Evolutionary conservation across 2,113 vertebrate genomes (phyloP).

Genomic region (Gnathonemus echidnorhynchus): DNA sequence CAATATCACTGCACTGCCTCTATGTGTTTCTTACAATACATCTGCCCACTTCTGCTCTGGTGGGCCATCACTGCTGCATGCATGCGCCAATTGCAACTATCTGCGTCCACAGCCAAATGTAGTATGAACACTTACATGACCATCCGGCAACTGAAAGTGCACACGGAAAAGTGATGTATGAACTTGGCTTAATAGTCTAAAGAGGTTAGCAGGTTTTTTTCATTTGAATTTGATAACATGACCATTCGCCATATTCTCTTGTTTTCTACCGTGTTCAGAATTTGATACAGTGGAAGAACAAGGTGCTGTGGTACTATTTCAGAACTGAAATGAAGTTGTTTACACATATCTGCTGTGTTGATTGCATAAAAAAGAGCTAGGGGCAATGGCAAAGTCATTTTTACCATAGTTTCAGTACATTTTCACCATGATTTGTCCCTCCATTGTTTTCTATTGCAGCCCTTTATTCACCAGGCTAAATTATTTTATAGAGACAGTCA

Average conservation of each 20-base stretch:
- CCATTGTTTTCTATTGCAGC: not conserved
- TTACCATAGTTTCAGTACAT: not conserved
- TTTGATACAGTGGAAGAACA: not conserved
- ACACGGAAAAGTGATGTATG: not conserved
- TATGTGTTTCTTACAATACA: not conserved
- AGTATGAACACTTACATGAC: not conserved
- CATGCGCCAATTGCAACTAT: not conserved
- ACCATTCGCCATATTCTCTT: not conserved
- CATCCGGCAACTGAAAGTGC: not conserved
- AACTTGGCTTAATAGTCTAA: not conserved
- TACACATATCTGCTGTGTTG: not conserved
- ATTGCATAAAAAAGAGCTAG: not conserved
- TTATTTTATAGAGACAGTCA: constrained; percentile 11
- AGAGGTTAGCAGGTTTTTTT: not conserved
- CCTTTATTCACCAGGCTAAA: not conserved
- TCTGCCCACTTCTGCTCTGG: not conserved
- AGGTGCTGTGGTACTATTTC: not conserved
- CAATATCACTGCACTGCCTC: not conserved
- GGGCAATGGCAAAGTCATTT: not conserved
- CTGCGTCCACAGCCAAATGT: not conserved
- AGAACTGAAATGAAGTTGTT: not conserved
- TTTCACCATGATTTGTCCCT: not conserved
- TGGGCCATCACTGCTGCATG: not conserved
- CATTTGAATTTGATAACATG: not conserved
- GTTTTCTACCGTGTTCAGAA: not conserved